Base-by-base conservation (phyloP, 2,113 vertebrate genomes). In the Spilogale gracilis region DNA sequence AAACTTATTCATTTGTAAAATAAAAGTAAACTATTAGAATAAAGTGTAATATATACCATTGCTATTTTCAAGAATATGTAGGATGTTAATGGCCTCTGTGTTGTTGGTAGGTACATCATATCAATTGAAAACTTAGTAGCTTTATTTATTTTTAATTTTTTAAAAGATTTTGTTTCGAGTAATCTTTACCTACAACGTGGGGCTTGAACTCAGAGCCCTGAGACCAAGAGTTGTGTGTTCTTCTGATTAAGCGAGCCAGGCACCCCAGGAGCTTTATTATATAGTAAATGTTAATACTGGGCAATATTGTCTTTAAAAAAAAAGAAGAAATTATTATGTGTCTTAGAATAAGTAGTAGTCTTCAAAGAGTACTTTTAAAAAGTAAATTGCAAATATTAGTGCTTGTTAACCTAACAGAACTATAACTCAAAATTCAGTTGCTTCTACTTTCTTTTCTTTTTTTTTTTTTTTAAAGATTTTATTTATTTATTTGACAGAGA, bases 21-120 rank as follows among this genome's bases (percentile, higher is more conserved):
- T 74, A 83, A 83, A 79, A 63, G 17, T 50, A 61, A 56, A 86
- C 38, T 81, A 65, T 86, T 93, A 80, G 54, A 87, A 82, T 94
- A 84, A 81, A 83, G 2, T 16, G 1, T 48, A 84, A 85, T 79
- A 50, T 94, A 58, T 0, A 58, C 20, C 23, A 80, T 76, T 65
- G 17, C 25, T 91, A 60, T 86, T 93, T 86, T 86, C 13, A 54
- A 78, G 32, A 89, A 81, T 76, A 50, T 32, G 43, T 90, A 82
- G 38, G 81, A 71, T 71, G 0, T 10, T 52, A 71, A 76, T 32
- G 38, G 27, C 43, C 61, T 52, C 23, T 89, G 69, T 69, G 43
- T 78, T 20, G 27, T 60, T 85, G 32, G 17, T 83, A 43, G 25
- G 17, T 79, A 50, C 60, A 83, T 79, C 7, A 25, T 52, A 69